A percentile compares a stretch with the other conserved stretches of the same genome.
Evolutionary conservation across 2,113 vertebrate genomes (phyloP).

Genomic region (Sorex fumeus): DNA sequence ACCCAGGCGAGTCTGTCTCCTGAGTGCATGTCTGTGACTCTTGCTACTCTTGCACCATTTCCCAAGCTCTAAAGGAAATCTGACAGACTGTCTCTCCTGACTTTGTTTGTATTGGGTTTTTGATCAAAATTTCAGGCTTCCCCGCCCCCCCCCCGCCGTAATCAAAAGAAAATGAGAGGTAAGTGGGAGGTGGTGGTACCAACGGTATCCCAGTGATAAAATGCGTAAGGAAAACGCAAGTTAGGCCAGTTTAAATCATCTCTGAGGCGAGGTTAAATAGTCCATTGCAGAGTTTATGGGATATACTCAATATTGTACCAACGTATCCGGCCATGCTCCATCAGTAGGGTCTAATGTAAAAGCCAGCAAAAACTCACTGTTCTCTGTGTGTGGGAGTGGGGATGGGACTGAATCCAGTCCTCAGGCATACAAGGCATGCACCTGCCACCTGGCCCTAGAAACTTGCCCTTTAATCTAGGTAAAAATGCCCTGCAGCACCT

Average conservation of each 20-base stretch:
- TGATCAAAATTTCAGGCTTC: not conserved
- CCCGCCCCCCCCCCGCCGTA: not conserved
- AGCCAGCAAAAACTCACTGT: not conserved
- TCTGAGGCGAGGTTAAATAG: not conserved
- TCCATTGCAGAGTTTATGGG: not conserved
- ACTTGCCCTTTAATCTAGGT: not conserved
- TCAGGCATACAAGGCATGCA: too few species aligned
- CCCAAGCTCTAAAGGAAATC: not conserved
- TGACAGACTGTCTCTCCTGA: not conserved
- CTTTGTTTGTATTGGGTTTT: slow-evolving; percentile 19
- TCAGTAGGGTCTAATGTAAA: not conserved
- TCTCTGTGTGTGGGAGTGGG: too few species aligned
- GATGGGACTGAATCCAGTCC: too few species aligned
- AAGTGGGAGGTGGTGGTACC: not conserved
- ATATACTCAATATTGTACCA: not conserved
- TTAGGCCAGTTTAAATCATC: not conserved
- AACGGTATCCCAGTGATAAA: not conserved
- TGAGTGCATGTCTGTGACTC: not conserved
- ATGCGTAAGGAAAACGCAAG: not conserved
- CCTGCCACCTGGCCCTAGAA: too few species aligned
- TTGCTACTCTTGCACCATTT: not conserved
- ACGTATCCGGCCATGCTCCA: not conserved
- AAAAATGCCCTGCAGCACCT: not conserved
- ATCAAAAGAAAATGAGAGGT: not conserved
- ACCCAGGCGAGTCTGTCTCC: not conserved